Conservation (phyloP, 2,113 vertebrate genomes). For the Takifugu flavidus region DNA sequence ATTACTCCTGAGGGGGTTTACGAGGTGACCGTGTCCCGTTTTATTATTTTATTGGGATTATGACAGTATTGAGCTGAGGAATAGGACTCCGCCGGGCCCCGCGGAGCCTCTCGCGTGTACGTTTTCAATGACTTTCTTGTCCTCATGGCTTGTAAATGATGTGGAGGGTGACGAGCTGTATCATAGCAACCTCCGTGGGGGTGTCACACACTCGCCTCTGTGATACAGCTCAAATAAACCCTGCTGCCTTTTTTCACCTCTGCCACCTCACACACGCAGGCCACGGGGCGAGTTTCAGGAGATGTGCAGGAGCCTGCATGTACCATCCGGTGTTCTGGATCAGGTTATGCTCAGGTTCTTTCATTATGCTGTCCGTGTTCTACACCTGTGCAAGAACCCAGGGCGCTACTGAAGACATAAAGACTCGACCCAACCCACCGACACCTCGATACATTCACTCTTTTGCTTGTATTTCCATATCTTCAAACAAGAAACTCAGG, state of each 20-base stretch:
- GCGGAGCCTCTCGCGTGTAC: conserved; percentile 1
- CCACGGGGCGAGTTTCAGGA: neutral
- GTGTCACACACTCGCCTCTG: conserved; percentile 22
- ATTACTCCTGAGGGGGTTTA: too few species aligned
- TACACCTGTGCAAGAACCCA: too few species aligned
- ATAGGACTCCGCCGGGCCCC: too few species aligned
- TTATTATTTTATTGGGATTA: too few species aligned
- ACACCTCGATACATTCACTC: too few species aligned
- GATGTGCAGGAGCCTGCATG: conserved; percentile 18
- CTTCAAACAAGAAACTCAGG: too few species aligned
- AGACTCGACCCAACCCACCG: too few species aligned
- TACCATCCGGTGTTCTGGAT: conserved; percentile 27
- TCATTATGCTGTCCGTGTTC: neutral
- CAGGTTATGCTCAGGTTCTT: conserved; percentile 12
- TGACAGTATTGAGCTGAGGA: too few species aligned
- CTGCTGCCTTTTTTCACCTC: neutral
- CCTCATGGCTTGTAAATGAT: conserved; percentile 22
- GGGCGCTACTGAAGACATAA: too few species aligned
- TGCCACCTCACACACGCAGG: conserved; percentile 21
- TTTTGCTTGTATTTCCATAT: too few species aligned
- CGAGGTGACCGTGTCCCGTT: too few species aligned
- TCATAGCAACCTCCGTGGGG: conserved; percentile 22
- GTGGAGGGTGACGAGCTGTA: neutral
- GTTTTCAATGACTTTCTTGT: conserved; percentile 11
- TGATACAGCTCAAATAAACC: conserved; percentile 32